A percentile compares a stretch with the other conserved stretches of the same genome.
phyloP scores from a whole-genome alignment of 2,797 vertebrate genomes.

The Pseudomugil gertrudae region DNA sequence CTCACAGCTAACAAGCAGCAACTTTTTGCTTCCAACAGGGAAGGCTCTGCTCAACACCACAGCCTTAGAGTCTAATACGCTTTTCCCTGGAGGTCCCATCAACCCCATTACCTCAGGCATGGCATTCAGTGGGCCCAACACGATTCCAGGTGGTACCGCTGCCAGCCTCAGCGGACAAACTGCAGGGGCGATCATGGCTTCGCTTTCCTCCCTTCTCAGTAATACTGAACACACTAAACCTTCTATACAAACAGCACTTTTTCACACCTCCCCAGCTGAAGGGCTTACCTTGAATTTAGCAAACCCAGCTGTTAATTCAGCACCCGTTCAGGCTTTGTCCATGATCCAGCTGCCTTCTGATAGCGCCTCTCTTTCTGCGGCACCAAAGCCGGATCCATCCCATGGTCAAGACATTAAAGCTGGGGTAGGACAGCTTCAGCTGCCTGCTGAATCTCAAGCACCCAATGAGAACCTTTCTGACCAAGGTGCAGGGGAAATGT shows the following conservation, averaged over 20 bases:
- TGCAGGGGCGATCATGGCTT: conserved; percentile 2
- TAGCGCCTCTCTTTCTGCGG: conserved; percentile 16
- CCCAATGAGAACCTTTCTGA: conserved; percentile 14
- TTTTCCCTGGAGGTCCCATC: conserved; percentile 21
- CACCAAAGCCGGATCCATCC: conserved; percentile 9
- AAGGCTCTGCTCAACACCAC: conserved; percentile 28
- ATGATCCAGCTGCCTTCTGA: conserved; percentile 30
- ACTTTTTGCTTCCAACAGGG: conserved; percentile 48
- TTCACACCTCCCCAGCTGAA: conserved; percentile 13
- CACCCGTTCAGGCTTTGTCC: neutral
- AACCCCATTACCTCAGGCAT: conserved; percentile 2
- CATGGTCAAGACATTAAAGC: conserved; percentile 28
- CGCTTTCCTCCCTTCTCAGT: conserved; percentile 28
- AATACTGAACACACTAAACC: conserved; percentile 16
- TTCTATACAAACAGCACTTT: conserved; percentile 15
- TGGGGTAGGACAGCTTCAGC: neutral
- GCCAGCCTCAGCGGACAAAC: conserved; percentile 15
- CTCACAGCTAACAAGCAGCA: conserved; percentile 39
- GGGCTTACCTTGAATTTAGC: conserved; percentile 11
- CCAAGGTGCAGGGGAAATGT: conserved; percentile 16
- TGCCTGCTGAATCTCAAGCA: conserved; percentile 13
- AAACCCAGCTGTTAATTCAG: conserved; percentile 23
- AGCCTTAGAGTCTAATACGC: conserved; percentile 6
- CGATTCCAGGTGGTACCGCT: conserved; percentile 11
- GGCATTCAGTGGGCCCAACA: conserved; percentile 25